These are phyloP conservation scores for Megalops atlanticus DNA, from an alignment of 2,113 vertebrate species.

Conservation along the genomic window DNA sequence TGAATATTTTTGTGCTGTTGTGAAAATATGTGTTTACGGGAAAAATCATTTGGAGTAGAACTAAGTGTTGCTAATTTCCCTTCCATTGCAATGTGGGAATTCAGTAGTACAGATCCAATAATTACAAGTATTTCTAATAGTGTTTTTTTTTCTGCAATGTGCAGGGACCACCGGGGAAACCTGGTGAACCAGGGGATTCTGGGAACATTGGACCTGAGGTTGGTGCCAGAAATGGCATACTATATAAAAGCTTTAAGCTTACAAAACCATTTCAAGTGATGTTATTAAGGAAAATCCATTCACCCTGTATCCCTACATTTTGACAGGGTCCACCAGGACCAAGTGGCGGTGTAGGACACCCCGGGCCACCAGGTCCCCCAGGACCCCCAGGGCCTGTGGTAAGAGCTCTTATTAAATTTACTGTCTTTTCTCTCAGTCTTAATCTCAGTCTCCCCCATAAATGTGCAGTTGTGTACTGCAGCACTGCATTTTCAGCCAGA, in stretches of 20 bases:
- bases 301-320: neutral
- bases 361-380: slow-evolving; percentile 63
- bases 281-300: neutral
- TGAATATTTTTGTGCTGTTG: no score
- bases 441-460: neutral
- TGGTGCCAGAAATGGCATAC: slow-evolving; percentile 22
- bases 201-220: slow-evolving; percentile 79
- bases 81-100: no score
- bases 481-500: neutral
- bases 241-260: no score
- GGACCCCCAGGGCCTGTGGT: slow-evolving; percentile 70
- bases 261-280: no score
- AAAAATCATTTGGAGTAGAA: no score
- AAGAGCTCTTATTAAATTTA: slow-evolving; percentile 34
- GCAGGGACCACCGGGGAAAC: slow-evolving; percentile 72
- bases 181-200: slow-evolving; percentile 72
- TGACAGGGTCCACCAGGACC: slow-evolving; percentile 67
- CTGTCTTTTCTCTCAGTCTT: neutral
- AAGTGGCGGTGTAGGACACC: slow-evolving; percentile 55
- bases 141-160: slow-evolving; percentile 8
- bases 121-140: neutral
- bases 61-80: no score
- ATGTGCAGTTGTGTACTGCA: neutral
- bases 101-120: no score
- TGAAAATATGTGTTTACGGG: no score